A percentile compares a stretch with the other conserved stretches of the same genome.
Evolutionary conservation across 2,888 invertebrate genomes (phyloP).

Genomic region (Dicycla oo): DNA sequence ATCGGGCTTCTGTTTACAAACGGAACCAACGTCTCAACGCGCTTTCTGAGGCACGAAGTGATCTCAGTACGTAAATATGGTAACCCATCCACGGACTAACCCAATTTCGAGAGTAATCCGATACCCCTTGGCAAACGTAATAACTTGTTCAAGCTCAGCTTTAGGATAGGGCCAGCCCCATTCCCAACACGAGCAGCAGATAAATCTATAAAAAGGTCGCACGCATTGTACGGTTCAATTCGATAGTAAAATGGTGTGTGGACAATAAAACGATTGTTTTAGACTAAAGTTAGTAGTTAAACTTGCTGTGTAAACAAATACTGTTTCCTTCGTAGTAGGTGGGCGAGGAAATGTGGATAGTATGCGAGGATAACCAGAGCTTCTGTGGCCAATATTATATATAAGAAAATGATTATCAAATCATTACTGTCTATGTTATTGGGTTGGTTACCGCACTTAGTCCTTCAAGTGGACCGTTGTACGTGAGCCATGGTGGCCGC

Average conservation of each 20-base stretch:
- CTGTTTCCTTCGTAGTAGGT: slow-evolving; percentile 49
- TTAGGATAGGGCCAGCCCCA: slow-evolving; percentile 21
- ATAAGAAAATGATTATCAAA: not conserved
- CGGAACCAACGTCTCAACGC: not conserved
- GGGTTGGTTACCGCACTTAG: no score
- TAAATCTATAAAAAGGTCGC: slow-evolving; percentile 64
- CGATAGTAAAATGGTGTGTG: slow-evolving; percentile 57
- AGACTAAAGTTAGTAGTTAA: slow-evolving; percentile 47
- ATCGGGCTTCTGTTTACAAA: not conserved
- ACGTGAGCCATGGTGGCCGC: no score
- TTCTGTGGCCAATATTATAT: not conserved
- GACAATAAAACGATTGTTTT: slow-evolving; percentile 60
- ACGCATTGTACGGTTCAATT: slow-evolving; percentile 58
- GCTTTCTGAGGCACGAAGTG: not conserved
- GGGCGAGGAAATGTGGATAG: slow-evolving; percentile 34
- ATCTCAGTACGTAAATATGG: not conserved
- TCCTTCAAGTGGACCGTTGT: no score
- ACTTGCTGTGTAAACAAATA: slow-evolving; percentile 50
- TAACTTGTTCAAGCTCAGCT: not conserved
- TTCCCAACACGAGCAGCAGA: slow-evolving; percentile 41
- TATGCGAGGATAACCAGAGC: not conserved
- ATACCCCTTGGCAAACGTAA: not conserved
- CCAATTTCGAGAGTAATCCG: not conserved
- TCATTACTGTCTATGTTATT: no score
- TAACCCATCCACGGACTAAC: not conserved